These are phyloP conservation scores for Sphaerolaimus hirsutus DNA, from an alignment of 2,888 invertebrate species.

Conservation along the genomic window DNA sequence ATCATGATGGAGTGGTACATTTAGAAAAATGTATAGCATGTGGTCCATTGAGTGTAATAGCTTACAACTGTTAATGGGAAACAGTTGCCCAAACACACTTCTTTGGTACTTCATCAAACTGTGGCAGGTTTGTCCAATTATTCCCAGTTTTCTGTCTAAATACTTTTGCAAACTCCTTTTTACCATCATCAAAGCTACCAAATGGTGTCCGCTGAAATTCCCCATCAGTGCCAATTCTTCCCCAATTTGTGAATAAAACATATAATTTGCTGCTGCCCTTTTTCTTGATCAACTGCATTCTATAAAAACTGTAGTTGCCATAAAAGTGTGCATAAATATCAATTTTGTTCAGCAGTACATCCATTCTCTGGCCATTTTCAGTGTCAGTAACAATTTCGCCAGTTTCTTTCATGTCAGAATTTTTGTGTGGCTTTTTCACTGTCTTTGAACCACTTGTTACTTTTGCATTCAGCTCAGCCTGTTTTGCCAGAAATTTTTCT, in stretches of 20 bases:
- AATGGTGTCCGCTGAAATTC: slow-evolving; percentile 33
- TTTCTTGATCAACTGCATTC: slow-evolving; percentile 33
- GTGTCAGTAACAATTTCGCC: slow-evolving; percentile 12
- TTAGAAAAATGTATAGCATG: too few relatives aligned
- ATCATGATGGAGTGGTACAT: too few relatives aligned
- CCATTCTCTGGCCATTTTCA: slow-evolving; percentile 14
- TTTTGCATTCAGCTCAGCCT: too few relatives aligned
- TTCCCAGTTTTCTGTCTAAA: slow-evolving; percentile 34
- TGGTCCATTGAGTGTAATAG: too few relatives aligned
- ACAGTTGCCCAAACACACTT: too few relatives aligned
- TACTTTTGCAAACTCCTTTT: slow-evolving; percentile 33
- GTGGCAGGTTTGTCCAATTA: slow-evolving; percentile 21
- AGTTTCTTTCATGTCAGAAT: slow-evolving; percentile 10
- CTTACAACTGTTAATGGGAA: too few relatives aligned
- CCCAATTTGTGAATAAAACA: slow-evolving; percentile 35
- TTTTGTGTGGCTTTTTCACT: slow-evolving; percentile 12
- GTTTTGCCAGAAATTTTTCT: too few relatives aligned
- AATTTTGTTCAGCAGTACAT: slow-evolving; percentile 31
- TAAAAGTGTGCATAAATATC: slow-evolving; percentile 28
- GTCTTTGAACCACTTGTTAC: too few relatives aligned
- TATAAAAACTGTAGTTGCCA: slow-evolving; percentile 35
- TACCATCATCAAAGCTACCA: slow-evolving; percentile 26
- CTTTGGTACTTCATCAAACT: slow-evolving; percentile 22
- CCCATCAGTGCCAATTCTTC: slow-evolving; percentile 31
- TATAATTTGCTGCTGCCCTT: slow-evolving; percentile 29